Evolutionary conservation across 2,888 invertebrate species (phyloP), one percentile per base, ranked within the genome.

Genomic region (Drosophila sordidapex): DNA sequence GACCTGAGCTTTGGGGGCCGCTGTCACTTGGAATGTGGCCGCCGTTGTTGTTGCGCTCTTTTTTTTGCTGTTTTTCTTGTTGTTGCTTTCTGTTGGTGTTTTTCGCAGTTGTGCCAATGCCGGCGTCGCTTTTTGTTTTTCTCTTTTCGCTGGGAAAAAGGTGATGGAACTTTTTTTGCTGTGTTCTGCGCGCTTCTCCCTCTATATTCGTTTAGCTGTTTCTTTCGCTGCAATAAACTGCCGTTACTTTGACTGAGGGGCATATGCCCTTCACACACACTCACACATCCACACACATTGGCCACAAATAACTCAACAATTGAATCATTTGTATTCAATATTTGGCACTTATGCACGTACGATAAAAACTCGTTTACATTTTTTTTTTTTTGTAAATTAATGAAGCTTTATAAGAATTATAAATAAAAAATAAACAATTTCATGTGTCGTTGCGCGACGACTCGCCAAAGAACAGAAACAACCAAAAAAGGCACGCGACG

Each of bases 181-280:
- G 36, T 72, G 46, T 25, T 71, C 10, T 65, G 62, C 56, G 31
- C 36, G 48, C 53, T 52, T 72, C 81, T 66, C 58, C 43, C 74
- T 25, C 46, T 78, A 66, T 52, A 59, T 66, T 73, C 78, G 73
- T 61, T 81, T 53, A 57, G 57, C 43, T 77, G 63, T 69, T 73
- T 56, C 60, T 81, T 77, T 78, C 29, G 56, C 82, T 70, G 79
- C 75, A 71, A 79, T 64, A 81, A 81, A 81, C 64, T 65, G 61
- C 80, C 76, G 80, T 79, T 79, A 61, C 54, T 74, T 79, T 71
- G 58, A 75, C 81, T 75, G 80, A 80, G 74, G 82, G 80, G 71
- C 82, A 75, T 61, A 54, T 46, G 46, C 46, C 21, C 25, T 25
- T 46, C 52, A 60, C 49, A 66, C 52, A 65, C 64, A 33, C 63